phyloP scores from a whole-genome alignment of 2,797 vertebrate genomes.

The Cercopithecus mitis region DNA sequence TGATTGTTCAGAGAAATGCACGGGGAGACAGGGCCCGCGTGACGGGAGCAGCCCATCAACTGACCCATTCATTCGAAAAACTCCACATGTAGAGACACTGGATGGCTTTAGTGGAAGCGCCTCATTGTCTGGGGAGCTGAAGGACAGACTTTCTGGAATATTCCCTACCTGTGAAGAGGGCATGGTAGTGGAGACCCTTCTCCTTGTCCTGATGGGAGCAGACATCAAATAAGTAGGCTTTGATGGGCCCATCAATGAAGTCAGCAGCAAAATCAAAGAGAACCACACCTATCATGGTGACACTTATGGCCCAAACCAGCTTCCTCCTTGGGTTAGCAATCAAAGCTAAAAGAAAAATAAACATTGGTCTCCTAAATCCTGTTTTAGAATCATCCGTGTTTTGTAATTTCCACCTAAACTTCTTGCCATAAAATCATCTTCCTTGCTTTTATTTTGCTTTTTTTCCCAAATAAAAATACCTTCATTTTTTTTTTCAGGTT shows the following conservation, averaged over 20 bases:
- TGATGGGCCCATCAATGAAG: constrained; percentile 98
- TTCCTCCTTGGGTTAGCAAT: constrained; percentile 81
- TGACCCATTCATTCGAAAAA: constrained; percentile 77
- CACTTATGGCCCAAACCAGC: constrained; percentile 53
- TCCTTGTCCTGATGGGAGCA: constrained; percentile 96
- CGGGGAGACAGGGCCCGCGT: constrained; percentile 64
- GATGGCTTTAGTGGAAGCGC: neutral
- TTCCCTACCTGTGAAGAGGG: constrained; percentile 94
- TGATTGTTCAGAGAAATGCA: constrained; percentile 65
- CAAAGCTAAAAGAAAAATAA: constrained; percentile 86
- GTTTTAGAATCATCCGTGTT: neutral
- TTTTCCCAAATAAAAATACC: constrained; percentile 18
- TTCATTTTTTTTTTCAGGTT: neutral
- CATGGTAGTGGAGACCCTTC: constrained; percentile 95
- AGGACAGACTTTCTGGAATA: constrained; percentile 62
- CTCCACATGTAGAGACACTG: neutral
- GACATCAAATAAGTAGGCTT: constrained; percentile 98
- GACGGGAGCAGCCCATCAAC: constrained; percentile 78
- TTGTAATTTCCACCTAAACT: neutral
- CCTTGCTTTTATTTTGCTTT: neutral
- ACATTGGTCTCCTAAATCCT: constrained; percentile 43
- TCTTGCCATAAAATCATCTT: neutral
- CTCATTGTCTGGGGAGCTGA: neutral
- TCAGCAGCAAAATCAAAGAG: constrained; percentile 98
- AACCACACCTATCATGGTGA: constrained; percentile 96